Base-by-base conservation (phyloP, 2,888 invertebrate species). In the Troilus luridus region DNA sequence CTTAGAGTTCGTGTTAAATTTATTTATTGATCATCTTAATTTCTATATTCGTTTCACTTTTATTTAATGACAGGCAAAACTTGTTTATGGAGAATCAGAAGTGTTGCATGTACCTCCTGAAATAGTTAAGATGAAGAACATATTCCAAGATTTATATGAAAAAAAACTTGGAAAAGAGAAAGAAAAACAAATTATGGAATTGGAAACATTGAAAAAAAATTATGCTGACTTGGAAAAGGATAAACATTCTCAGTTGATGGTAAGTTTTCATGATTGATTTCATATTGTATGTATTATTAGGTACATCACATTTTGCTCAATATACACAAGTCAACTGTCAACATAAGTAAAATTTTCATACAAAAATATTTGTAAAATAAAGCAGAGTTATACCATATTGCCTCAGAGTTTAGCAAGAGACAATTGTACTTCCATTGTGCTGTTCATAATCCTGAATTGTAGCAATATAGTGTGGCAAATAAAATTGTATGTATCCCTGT, bases 121-220 rank as follows among this genome's bases (percentile, higher is more conserved):
- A 88, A 90, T 91, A 41, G 24, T 88, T 58, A 88, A 58, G 58
- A 62, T 91, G n/a, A 91, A 90, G 88, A 54, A 58, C 59, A 62
- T 90, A 41, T 60, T 91, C 59, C 88, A 91, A 54, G 81, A 88
- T 9, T 14, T 85, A 17, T 85, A 85, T 58, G 85, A 85, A 56
- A 85, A 85, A n/a, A 85, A 85, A 58, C 56, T 85, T 21, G 54
- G n/a, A 58, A 85, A 85, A 85, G 85, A 85, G n/a, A 85, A 88
- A 62, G 88, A 88, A 77, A 85, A 81, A 27, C 90, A 85, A 67
- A 24, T 6, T 54, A 88, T 67, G n/a, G 91, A 92, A 90, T 72
- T 92, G 60, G 91, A 92, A 56, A 77, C 85, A 62, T n/a, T 92
- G 14, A 90, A 67, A 90, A 72, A 21, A 64, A 56, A 56, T 19